Conservation (phyloP, 2,888 invertebrate genomes). For the Sarcophaga variegata region DNA sequence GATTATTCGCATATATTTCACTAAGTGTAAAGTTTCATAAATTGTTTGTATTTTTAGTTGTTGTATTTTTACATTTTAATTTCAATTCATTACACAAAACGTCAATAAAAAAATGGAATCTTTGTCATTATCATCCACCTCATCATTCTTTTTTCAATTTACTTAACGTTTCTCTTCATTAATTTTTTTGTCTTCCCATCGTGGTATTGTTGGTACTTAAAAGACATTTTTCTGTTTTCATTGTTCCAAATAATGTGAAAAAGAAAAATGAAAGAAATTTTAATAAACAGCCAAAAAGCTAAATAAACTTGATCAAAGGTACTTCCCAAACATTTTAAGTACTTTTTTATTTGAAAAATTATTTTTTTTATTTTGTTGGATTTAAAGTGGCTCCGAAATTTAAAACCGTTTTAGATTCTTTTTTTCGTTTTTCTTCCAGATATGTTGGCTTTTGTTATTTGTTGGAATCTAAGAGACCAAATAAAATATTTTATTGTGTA, state of each 20-base stretch:
- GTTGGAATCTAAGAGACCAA: conserved; percentile 57
- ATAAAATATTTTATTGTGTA: conserved; percentile 41
- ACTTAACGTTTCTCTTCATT: too few species aligned
- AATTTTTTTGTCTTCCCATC: conserved; percentile 15
- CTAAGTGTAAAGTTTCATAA: too few species aligned
- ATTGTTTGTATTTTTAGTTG: conserved; percentile 32
- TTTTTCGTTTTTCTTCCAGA: conserved; percentile 19
- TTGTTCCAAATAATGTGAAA: conserved; percentile 48
- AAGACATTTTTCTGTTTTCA: conserved; percentile 47
- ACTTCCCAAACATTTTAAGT: conserved; percentile 22
- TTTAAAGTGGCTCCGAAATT: conserved; percentile 67
- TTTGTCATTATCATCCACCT: conserved; percentile 10
- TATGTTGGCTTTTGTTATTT: conserved; percentile 10
- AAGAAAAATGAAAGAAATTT: not conserved
- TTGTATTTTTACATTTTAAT: conserved; percentile 44
- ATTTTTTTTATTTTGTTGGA: not conserved
- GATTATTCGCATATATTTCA: too few species aligned
- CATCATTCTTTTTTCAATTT: too few species aligned
- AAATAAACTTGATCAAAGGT: conserved; percentile 55
- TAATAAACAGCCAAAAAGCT: conserved; percentile 45
- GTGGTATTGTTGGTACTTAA: conserved; percentile 51
- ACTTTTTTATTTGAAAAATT: not conserved
- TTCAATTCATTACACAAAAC: conserved; percentile 53
- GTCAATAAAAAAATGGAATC: conserved; percentile 3
- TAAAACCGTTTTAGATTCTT: conserved; percentile 56